Evolutionary conservation across 2,888 invertebrate species (phyloP), one percentile per base, ranked within the genome.

Genomic region (Arge pagana): DNA sequence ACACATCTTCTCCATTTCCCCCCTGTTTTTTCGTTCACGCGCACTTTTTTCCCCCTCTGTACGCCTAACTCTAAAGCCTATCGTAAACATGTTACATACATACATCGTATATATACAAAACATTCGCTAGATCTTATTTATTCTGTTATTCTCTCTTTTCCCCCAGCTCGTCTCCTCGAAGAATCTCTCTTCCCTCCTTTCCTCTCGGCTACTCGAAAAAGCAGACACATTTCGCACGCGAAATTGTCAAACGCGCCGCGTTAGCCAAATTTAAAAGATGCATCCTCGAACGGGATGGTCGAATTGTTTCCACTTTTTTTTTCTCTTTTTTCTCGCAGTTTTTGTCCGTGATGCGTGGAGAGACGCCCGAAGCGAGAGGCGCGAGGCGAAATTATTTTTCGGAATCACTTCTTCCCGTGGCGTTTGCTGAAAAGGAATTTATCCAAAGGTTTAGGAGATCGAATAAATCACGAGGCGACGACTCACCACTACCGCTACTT

Each of bases 351-450:
- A 66, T 36, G 36, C 13, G 6, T 23, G 11, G 11, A 21, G 13
- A 28, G 8, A 24, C 48, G 42, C n/a, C n/a, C 30, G 42, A 31
- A 43, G 28, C 10, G 13, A 8, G n/a, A 10, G 13, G 21, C 11
- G 31, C 39, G 41, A 16, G 28, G 16, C 11, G 8, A 43, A 50
- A 30, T 60, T 58, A 59, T 52, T 64, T 62, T 56, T 60, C 58
- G 49, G 59, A 66, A 63, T 71, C 69, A 63, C 64, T 71, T 66
- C 71, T 70, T 58, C 71, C 68, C 62, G 66, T 68, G 64, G 66
- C 56, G 63, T 64, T 63, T 60, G 71, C 75, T 76, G 76, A 71
- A 76, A 76, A 74, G 60, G 73, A 76, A 61, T 57, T 66, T 58
- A 53, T 58, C 31, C 49, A 53, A 54, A 10, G 7, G 19, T 39